Evolutionary conservation across 2,888 invertebrate species (phyloP), one percentile per base, ranked within the genome.

Genomic region (Noctuana brunneofusca): DNA sequence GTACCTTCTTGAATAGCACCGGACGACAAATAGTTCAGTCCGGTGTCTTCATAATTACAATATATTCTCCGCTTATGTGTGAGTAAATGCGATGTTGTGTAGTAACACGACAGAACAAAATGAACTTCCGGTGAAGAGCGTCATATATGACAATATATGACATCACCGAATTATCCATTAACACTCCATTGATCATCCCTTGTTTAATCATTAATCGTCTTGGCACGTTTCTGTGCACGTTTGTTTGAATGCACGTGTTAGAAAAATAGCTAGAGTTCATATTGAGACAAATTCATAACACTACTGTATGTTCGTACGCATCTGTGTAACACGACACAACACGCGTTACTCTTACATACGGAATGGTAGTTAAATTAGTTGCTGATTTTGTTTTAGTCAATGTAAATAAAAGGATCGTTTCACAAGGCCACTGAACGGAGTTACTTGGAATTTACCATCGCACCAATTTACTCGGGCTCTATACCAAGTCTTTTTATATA

Each of bases 351-450:
- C 89, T 86, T 89, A 83, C 89, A 90, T 88, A 87, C 82, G 83
- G 80, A 83, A 83, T 78, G 73, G 83, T 86, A 84, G 80, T 73
- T 84, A 81, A 81, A 79, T 76, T 70, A 71, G 73, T 81, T 80
- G 75, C 76, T 70, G 72, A 74, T 76, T 72, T 76, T 75, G 76
- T 81, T 81, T 79, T 76, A 75, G 77, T 79, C 78, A 75, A 72
- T 80, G 76, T 78, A 75, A 78, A 73, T 79, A 77, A 75, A 74
- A 75, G 71, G 73, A 72, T 67, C 69, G 69, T 81, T 76, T 75
- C 73, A 87, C 89, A 90, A 91, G 91, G 89, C 91, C 90, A 89
- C 91, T 91, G 91, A 91, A 90, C 84, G 83, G 90, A 91, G 90
- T 91, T 90, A 89, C 81, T 91, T 91, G 88, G 91, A 90, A 89